These are phyloP conservation scores for Dendrolimus kikuchii DNA, from an alignment of 1,140 invertebrate genomes.

Conservation along the genomic window DNA sequence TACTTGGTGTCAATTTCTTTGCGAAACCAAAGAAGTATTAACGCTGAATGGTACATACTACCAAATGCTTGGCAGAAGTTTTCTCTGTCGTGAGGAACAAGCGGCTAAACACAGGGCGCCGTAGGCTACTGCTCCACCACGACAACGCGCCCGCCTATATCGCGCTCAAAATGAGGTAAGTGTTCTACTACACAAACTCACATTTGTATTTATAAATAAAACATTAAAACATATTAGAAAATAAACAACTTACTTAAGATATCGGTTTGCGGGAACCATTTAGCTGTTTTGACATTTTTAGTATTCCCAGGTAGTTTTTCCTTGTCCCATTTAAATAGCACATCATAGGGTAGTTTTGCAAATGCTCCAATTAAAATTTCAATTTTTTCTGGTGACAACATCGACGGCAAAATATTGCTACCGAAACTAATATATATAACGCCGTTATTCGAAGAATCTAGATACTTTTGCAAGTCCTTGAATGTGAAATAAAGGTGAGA, in stretches of 20 bases:
- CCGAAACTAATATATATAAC: slow-evolving; percentile 78
- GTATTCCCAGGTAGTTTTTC: slow-evolving; percentile 38
- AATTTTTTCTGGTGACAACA: slow-evolving; percentile 48
- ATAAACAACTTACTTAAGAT: slow-evolving; percentile 34
- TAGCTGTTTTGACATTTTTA: slow-evolving; percentile 62
- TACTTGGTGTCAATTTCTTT: too few relatives aligned
- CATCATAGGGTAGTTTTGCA: slow-evolving; percentile 47
- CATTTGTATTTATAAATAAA: neutral
- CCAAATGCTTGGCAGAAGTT: neutral
- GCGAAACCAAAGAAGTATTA: too few relatives aligned
- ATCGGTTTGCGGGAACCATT: slow-evolving; percentile 72
- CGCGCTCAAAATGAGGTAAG: neutral
- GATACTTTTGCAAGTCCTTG: slow-evolving; percentile 66
- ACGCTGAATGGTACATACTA: neutral
- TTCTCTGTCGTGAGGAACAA: too few relatives aligned
- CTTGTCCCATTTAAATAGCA: slow-evolving; percentile 70
- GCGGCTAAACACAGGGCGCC: too few relatives aligned
- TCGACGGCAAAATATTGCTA: slow-evolving; percentile 59
- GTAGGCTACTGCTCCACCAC: neutral
- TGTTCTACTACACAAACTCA: neutral
- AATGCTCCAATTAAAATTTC: slow-evolving; percentile 60
- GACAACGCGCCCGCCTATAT: too few relatives aligned
- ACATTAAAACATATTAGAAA: neutral
- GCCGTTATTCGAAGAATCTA: slow-evolving; percentile 71
- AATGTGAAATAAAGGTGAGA: slow-evolving; percentile 23